Percentiles rank a stretch among this genome's conserved stretches.
Conservation (phyloP, 2,888 invertebrate species). For the Pollenia angustigena region DNA sequence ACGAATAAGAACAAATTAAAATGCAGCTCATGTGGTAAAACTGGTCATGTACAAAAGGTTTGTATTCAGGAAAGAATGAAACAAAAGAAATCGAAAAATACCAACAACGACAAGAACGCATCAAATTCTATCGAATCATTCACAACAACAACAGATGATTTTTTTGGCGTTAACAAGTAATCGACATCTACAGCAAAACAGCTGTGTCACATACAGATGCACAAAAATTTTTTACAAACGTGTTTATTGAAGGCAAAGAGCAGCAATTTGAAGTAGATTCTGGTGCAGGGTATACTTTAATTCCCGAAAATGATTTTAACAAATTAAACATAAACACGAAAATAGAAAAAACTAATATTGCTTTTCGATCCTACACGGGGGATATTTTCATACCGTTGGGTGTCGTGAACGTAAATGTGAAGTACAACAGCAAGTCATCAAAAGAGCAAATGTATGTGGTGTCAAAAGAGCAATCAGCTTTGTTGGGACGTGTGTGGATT, state of each 20-base stretch:
- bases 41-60: constrained; percentile 18
- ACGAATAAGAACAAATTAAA: constrained; percentile 38
- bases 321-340: constrained; percentile 38
- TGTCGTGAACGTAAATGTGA: constrained; percentile 25
- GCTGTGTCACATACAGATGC: constrained; percentile 7
- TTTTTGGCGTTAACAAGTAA: constrained; percentile 51
- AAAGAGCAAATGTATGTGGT: constrained; percentile 23
- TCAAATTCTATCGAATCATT: constrained; percentile 30
- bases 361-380: too few species aligned
- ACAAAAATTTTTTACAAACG: constrained; percentile 24
- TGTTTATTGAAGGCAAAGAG: constrained; percentile 35
- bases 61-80: not conserved
- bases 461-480: not conserved
- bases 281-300: constrained; percentile 42
- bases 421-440: constrained; percentile 26
- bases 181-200: constrained; percentile 43
- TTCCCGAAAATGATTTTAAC: constrained; percentile 42
- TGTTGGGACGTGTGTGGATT: constrained; percentile 26
- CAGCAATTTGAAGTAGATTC: constrained; percentile 40
- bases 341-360: constrained; percentile 23
- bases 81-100: too few species aligned
- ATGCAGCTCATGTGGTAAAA: constrained; percentile 21
- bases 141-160: not conserved
- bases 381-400: not conserved
- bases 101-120: too few species aligned